A percentile compares a stretch with the other conserved stretches of the same genome.
These are phyloP conservation scores for Lycodopsis pacificus DNA, from an alignment of 2,797 vertebrate genomes.

Conservation along the genomic window DNA sequence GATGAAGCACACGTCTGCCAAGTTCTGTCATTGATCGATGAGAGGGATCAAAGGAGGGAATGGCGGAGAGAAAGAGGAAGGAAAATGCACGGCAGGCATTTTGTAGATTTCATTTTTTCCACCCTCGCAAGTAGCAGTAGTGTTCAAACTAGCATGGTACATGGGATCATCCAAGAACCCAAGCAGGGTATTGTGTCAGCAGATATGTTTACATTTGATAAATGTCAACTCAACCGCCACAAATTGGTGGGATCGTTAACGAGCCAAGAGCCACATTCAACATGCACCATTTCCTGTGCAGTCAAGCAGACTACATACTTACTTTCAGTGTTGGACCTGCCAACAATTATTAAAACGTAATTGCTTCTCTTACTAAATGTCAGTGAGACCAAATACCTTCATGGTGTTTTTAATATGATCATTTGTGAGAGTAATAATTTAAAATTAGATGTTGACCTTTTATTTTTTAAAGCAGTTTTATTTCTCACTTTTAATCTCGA, in stretches of 20 bases:
- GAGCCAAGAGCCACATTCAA: conserved; percentile 3
- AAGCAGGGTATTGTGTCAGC: background rate
- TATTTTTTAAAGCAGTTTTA: conserved; percentile 6
- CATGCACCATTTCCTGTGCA: conserved; percentile 25
- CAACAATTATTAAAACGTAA: conserved; percentile 15
- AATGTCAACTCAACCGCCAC: background rate
- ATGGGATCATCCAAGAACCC: background rate
- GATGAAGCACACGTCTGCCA: conserved; percentile 75
- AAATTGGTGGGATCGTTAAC: conserved; percentile 13
- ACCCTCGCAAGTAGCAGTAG: background rate
- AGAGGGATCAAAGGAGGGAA: conserved; percentile 41
- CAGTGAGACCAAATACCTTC: background rate
- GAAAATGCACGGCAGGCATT: conserved; percentile 64
- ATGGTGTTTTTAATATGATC: background rate
- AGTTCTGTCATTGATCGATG: conserved; percentile 83
- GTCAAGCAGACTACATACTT: conserved; percentile 13
- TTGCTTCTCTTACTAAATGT: conserved; percentile 10
- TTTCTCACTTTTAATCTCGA: background rate
- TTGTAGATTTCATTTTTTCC: conserved; percentile 33
- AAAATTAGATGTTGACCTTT: conserved; percentile 4
- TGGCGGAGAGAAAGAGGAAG: conserved; percentile 42
- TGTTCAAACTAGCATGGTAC: background rate
- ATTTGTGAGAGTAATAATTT: background rate
- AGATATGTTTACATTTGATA: conserved; percentile 18
- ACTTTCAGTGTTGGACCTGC: conserved; percentile 2